Conservation (phyloP, 2,888 invertebrate genomes). For the Heliothis peltigera region DNA sequence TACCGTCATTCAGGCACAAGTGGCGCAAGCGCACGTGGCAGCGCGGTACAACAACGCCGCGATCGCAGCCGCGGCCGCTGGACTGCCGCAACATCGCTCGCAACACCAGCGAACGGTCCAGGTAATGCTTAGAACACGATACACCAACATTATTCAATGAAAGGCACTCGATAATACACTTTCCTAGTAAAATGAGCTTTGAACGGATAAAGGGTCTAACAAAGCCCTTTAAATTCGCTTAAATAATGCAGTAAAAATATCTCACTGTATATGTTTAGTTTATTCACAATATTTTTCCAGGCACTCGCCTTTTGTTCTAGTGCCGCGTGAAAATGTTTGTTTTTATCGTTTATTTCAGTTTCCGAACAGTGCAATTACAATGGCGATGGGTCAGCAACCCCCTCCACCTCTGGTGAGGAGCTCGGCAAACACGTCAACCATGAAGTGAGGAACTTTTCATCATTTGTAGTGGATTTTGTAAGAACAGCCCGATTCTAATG, state of each 20-base stretch:
- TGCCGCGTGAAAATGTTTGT: slow-evolving; percentile 71
- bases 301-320: slow-evolving; percentile 41
- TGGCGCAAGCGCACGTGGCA: slow-evolving; percentile 85
- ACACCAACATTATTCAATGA: slow-evolving; percentile 16
- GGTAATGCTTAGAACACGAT: slow-evolving; percentile 67
- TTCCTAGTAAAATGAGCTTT: slow-evolving; percentile 2
- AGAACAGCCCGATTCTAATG: slow-evolving; percentile 56
- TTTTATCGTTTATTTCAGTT: slow-evolving; percentile 86
- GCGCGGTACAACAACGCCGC: slow-evolving; percentile 85
- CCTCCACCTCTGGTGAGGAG: slow-evolving; percentile 90
- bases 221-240: slow-evolving; percentile 3
- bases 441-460: slow-evolving; percentile 85
- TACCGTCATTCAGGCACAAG: slow-evolving; percentile 78
- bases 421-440: slow-evolving; percentile 86
- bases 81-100: slow-evolving; percentile 81
- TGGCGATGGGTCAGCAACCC: slow-evolving; percentile 89
- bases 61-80: slow-evolving; percentile 77
- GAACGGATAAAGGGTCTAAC: not conserved
- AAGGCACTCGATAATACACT: slow-evolving; percentile 1
- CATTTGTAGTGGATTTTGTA: slow-evolving; percentile 56
- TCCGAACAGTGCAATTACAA: slow-evolving; percentile 87
- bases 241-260: slow-evolving; percentile 8
- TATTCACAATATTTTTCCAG: slow-evolving; percentile 38
- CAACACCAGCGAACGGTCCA: slow-evolving; percentile 83
- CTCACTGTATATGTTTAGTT: slow-evolving; percentile 52